Evolutionary conservation across 2,888 invertebrate genomes (phyloP).

Genomic region (Bembecia ichneumoniformis): DNA sequence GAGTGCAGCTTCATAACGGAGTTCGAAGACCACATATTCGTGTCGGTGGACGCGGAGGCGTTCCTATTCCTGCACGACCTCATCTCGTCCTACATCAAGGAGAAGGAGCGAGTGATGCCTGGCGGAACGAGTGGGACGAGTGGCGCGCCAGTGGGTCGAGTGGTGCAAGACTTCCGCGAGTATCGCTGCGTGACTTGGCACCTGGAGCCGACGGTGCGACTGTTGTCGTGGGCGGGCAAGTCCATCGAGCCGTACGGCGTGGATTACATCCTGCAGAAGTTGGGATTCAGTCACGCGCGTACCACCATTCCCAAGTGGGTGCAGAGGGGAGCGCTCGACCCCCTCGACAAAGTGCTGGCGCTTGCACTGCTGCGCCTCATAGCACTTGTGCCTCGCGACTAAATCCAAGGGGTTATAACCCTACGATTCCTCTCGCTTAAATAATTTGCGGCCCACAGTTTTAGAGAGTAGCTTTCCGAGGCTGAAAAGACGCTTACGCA

Average conservation of each 20-base stretch:
- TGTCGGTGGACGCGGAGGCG: constrained; percentile 97
- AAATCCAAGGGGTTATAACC: constrained; percentile 3
- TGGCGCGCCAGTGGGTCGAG: constrained; percentile 21
- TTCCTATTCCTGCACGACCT: constrained; percentile 98
- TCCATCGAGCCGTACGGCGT: constrained; percentile 98
- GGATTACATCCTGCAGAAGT: constrained; percentile 97
- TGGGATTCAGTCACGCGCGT: constrained; percentile 97
- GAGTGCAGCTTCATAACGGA: constrained; percentile 98
- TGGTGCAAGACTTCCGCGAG: constrained; percentile 88
- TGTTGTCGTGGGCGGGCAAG: constrained; percentile 92
- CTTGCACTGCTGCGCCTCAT: constrained; percentile 83
- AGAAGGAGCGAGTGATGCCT: constrained; percentile 81
- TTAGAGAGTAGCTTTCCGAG: too few relatives aligned
- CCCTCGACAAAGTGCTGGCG: constrained; percentile 92
- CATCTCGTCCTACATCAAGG: constrained; percentile 95
- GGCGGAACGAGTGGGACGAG: constrained; percentile 23
- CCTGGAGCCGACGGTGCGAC: constrained; percentile 91
- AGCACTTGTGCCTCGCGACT: constrained; percentile 67
- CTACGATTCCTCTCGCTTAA: neutral
- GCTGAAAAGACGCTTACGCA: too few relatives aligned
- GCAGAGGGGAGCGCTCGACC: constrained; percentile 98
- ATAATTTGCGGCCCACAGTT: too few relatives aligned
- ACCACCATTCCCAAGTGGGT: constrained; percentile 99
- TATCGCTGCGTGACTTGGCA: constrained; percentile 97
- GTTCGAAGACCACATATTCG: constrained; percentile 98